Evolutionary conservation across 2,113 vertebrate genomes (phyloP).

Genomic region (Picathartes gymnocephalus): DNA sequence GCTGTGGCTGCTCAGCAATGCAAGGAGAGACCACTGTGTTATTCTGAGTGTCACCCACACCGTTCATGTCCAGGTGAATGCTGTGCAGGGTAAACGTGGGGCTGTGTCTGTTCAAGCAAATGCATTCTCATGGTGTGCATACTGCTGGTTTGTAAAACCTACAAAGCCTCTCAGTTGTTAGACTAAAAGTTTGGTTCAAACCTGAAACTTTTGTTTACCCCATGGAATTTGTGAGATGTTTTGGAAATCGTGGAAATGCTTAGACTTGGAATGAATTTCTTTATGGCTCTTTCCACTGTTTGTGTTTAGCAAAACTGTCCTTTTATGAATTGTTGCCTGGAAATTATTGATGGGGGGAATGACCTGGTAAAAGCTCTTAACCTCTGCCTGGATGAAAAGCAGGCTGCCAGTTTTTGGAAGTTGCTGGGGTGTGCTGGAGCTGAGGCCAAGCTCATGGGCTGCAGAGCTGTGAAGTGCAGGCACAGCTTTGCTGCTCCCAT

Average conservation of each 20-base stretch:
- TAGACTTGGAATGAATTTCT: neutral
- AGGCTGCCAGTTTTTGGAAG: neutral
- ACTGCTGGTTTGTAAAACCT: neutral
- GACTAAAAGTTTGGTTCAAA: neutral
- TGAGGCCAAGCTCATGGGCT: fast-evolving
- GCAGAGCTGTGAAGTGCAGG: fast-evolving
- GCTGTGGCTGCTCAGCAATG: neutral
- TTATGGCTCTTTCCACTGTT: neutral
- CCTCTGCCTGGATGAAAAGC: neutral
- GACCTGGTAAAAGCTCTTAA: neutral
- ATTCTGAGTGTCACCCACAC: neutral
- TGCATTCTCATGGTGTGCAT: fast-evolving
- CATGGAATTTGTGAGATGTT: fast-evolving
- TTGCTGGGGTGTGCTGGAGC: neutral
- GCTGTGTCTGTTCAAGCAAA: neutral
- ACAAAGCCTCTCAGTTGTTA: neutral
- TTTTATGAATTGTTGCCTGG: neutral
- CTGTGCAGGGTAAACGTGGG: fast-evolving
- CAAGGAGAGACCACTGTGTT: neutral
- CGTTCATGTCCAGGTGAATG: fast-evolving
- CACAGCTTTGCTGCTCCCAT: neutral
- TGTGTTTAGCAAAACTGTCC: neutral
- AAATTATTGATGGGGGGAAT: neutral
- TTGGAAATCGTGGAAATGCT: neutral
- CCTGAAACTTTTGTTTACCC: neutral